A percentile compares a stretch with the other conserved stretches of the same genome.
phyloP scores from a whole-genome alignment of 2,797 vertebrate genomes.

The Girardinus metallicus region DNA sequence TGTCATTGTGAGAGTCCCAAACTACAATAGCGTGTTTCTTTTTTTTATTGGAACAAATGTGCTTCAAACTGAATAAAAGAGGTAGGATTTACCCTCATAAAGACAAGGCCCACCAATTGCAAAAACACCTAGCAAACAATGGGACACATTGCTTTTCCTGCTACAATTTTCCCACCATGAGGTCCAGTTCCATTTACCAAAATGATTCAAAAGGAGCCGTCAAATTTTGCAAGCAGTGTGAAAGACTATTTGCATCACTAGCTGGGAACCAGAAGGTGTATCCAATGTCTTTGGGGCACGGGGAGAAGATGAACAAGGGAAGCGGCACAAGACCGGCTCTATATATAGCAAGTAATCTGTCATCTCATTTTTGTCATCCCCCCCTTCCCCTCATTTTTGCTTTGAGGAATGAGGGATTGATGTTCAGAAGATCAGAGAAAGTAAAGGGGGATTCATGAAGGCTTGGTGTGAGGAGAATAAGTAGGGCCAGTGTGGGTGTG shows the following conservation, averaged over 20 bases:
- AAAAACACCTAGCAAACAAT: neutral
- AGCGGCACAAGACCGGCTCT: slow-evolving; percentile 57
- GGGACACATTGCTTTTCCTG: neutral
- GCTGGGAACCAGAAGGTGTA: slow-evolving; percentile 67
- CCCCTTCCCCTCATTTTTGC: slow-evolving; percentile 61
- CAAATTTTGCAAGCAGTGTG: slow-evolving; percentile 29
- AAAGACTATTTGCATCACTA: slow-evolving; percentile 60
- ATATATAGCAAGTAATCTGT: slow-evolving; percentile 80
- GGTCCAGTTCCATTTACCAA: slow-evolving; percentile 17
- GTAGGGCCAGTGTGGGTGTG: slow-evolving; percentile 23
- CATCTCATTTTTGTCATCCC: slow-evolving; percentile 71
- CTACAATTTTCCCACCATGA: neutral
- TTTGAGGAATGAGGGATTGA: slow-evolving; percentile 75
- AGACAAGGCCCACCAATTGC: neutral
- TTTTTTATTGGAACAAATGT: neutral
- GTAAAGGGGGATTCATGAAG: slow-evolving; percentile 58
- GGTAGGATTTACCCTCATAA: neutral
- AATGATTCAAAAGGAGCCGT: slow-evolving; percentile 17
- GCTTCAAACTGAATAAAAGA: slow-evolving; percentile 9
- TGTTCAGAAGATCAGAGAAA: slow-evolving; percentile 72
- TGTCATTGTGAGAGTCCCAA: neutral
- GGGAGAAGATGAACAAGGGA: slow-evolving; percentile 69
- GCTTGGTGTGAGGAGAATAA: slow-evolving; percentile 47
- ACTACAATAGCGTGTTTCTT: neutral
- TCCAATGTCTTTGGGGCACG: slow-evolving; percentile 60